Percentiles rank a stretch among this genome's conserved stretches.
phyloP scores from a whole-genome alignment of 2,797 vertebrate genomes.

The Pangasius macronema region DNA sequence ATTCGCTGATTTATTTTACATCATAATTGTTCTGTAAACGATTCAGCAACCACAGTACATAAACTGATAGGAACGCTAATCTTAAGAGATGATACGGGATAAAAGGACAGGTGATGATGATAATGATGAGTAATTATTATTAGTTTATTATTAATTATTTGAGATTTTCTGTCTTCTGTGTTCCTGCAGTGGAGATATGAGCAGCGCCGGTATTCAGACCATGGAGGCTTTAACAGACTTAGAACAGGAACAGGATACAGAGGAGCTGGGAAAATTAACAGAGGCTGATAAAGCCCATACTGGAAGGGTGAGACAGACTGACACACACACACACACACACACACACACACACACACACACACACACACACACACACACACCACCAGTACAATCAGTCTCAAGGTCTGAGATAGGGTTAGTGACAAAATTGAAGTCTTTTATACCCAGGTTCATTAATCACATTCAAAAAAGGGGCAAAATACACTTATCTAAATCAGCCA shows the following conservation, averaged over 20 bases:
- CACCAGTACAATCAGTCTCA: background rate
- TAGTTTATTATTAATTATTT: background rate
- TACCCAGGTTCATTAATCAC: background rate
- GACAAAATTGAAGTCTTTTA: background rate
- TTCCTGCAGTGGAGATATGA: conserved; percentile 61
- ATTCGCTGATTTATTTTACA: background rate
- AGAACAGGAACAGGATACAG: conserved; percentile 70
- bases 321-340: background rate
- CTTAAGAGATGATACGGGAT: background rate
- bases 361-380: background rate
- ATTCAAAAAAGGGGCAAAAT: background rate
- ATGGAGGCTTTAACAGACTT: conserved; percentile 56
- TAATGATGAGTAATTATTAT: background rate
- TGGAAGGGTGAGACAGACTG: conserved; percentile 72
- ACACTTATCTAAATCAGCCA: too few species aligned
- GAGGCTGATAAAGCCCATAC: conserved; percentile 73
- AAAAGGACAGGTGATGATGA: background rate
- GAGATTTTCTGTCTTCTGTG: background rate
- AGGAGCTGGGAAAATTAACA: conserved; percentile 76
- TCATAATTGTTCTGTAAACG: background rate
- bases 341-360: background rate
- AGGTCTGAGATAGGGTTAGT: background rate
- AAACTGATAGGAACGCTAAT: background rate
- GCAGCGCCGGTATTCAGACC: conserved; percentile 60
- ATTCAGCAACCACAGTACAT: background rate